Evolutionary conservation across 1,140 invertebrate species (phyloP).

Genomic region (Stegodyphus mimosarum): DNA sequence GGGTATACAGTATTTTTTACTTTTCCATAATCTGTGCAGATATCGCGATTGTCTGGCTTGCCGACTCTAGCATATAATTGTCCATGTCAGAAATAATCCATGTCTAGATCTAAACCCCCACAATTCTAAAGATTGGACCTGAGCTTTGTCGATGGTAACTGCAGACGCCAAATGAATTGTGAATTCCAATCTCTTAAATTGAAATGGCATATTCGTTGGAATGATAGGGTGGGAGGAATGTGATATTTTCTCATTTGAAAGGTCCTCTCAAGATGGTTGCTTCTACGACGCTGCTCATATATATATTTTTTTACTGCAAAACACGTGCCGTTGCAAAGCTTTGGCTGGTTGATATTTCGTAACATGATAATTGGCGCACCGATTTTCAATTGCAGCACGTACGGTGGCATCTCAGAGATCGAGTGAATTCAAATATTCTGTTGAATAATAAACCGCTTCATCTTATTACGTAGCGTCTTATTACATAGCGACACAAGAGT

Average conservation of each 20-base stretch:
- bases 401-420: constrained; percentile 65
- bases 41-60: constrained; percentile 6
- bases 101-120: constrained; percentile 57
- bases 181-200: constrained; percentile 63
- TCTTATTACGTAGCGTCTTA: no score
- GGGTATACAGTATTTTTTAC: no score
- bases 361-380: constrained; percentile 50
- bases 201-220: constrained; percentile 34
- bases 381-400: constrained; percentile 63
- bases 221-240: background rate
- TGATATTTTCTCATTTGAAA: constrained; percentile 57
- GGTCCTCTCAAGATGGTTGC: constrained; percentile 45
- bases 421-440: constrained; percentile 68
- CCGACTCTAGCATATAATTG: constrained; percentile 63
- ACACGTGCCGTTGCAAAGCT: constrained; percentile 62
- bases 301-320: constrained; percentile 67
- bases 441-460: constrained; percentile 65
- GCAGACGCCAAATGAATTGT: constrained; percentile 63
- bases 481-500: no score
- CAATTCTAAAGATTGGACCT: constrained; percentile 62
- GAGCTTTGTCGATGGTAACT: constrained; percentile 65
- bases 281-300: constrained; percentile 65
- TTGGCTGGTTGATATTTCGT: constrained; percentile 37
- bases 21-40: no score
- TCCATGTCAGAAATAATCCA: constrained; percentile 63